Evolutionary conservation across 2,113 vertebrate genomes (phyloP), one percentile per base, ranked within the genome.

Genomic region (Haplochromis burtoni): DNA sequence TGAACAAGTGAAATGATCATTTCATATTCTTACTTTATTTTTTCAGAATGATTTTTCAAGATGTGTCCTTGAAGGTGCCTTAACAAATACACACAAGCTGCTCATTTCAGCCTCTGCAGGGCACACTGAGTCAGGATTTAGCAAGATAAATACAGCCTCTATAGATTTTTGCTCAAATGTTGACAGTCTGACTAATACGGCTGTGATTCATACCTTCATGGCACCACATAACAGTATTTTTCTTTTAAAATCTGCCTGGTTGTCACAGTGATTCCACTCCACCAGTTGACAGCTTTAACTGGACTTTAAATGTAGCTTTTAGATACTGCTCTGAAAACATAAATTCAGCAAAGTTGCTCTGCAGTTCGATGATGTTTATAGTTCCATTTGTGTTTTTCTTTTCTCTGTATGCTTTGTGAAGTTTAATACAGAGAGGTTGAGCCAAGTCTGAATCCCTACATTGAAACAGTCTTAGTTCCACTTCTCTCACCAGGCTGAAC

Each of bases 381-480:
- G 33, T 17, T 79, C 55, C 29, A 57, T 83, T 81, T 82, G 45
- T 89, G 61, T 85, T 68, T 61, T 85, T 83, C 78, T 29, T 88
- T 54, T 47, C 68, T 29, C 35, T 61, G 24, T 51, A 49, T 54
- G 57, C 84, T 71, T 89, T 90, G 79, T 57, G 78, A 79, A 55
- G 45, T 84, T 89, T 87, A 88, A 91, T 53, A 81, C 80, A 4
- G 33, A 59, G 24, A 21, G 38, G 26, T 84, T 92, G 78, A 92
- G 84, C 91, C 84, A 40, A 83, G 82, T 81, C 61, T 21, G 29
- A 84, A 82, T 88, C 89, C 86, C 61, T 80, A 82, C 82, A 73
- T 55, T 83, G 79, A 94, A 94, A 88, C 63, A 81, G 87, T 90
- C 87, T 95, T 95, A 93, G 92, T 94, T 95, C 91, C 91, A 93